phyloP scores from a whole-genome alignment of 2,888 invertebrate genomes.

The Aplocera efformata region DNA sequence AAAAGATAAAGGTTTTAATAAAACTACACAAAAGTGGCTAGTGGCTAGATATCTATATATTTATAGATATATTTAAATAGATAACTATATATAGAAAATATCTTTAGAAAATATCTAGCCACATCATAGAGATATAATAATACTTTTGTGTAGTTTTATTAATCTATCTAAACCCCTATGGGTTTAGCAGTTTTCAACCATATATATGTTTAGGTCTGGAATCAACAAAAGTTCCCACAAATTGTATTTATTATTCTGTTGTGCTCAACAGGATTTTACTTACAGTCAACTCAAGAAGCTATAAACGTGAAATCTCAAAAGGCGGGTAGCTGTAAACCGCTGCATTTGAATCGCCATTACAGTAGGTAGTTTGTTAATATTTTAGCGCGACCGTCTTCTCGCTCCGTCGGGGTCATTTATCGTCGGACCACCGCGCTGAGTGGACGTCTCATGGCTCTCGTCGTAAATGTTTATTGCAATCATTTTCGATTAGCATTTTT shows the following conservation, averaged over 20 bases:
- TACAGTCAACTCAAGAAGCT: constrained; percentile 26
- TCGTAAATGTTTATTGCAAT: constrained; percentile 50
- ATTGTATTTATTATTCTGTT: constrained; percentile 6
- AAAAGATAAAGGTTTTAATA: constrained; percentile 3
- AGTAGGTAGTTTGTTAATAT: constrained; percentile 73
- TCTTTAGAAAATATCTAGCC: no score
- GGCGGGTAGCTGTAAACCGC: constrained; percentile 47
- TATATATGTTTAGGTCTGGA: no score
- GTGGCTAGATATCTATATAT: no score
- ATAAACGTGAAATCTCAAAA: constrained; percentile 37
- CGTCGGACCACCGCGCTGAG: constrained; percentile 42
- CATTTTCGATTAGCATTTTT: no score
- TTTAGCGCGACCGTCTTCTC: constrained; percentile 59
- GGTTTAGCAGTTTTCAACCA: no score
- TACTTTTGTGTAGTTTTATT: no score
- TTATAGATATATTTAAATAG: no score
- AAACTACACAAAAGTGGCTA: no score
- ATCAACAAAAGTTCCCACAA: no score
- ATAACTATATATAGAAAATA: no score
- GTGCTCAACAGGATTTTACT: constrained; percentile 25
- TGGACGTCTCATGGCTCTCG: constrained; percentile 49
- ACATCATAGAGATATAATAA: no score
- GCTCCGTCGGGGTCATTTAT: constrained; percentile 56
- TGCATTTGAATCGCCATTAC: constrained; percentile 57
- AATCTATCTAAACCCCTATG: no score